Evolutionary conservation across 2,888 invertebrate genomes (phyloP), one percentile per base, ranked within the genome.

Genomic region (Bibio marci): DNA sequence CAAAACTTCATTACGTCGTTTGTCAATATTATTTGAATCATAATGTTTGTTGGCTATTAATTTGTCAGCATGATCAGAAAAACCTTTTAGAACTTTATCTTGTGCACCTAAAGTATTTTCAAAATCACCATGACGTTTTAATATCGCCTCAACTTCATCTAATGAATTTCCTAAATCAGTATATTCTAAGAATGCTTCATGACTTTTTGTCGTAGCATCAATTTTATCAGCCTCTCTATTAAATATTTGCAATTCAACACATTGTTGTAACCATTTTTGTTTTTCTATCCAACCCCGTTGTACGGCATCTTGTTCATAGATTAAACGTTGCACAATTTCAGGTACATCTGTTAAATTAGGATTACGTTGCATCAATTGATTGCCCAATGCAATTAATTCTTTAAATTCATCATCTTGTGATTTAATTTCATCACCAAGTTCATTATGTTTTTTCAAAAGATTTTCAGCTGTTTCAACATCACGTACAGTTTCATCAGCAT

Each of bases 191-290:
- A 88, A 92, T 0, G 91, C 88, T 57, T 91, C 83, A 56, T 97
- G 94, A 13, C 90, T 86, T 39, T 87, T 86, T 36, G 88, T 90
- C 11, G 86, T 80, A 1, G 95, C 91, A 62, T 97, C 95, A 45
- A 97, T 87, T 57, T 94, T 87, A 57, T 97, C 95, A 0, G 94
- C 94, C 59, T 97, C 97, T 30, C 90, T 76, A 62, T 91, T 91
- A 64, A 94, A 92, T 46, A 81, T 72, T 62, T 88, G 91, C 43
- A 95, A 64, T 49, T 92, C 86, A 26, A 88, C 72, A 46, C 87
- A 79, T 57, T 95, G 90, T 49, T 81, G 75, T 41, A 95, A 62
- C 69, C 82, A 80, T 35, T 78, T 76, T 40, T 90, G 80, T 54
- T 92, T 91, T 41, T 81, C 78, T 35, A 72, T 62, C 88, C 92